Conservation (phyloP, 2,797 vertebrate species). For the Sebastes wilsoni region DNA sequence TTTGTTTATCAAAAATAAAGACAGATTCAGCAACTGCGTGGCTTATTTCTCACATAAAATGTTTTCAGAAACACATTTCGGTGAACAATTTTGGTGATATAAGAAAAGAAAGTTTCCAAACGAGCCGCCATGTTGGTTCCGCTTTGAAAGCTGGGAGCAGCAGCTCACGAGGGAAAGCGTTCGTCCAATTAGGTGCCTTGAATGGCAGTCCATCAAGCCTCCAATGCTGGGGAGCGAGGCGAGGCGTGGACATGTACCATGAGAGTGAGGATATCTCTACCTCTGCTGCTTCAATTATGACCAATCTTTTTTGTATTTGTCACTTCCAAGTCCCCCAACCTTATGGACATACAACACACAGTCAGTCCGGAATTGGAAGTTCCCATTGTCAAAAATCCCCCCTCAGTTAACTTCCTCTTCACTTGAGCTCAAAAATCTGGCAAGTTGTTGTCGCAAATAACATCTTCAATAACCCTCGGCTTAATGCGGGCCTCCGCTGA, state of each 20-base stretch:
- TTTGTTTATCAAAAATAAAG: too few species aligned
- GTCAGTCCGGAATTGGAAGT: not conserved
- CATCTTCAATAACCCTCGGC: not conserved
- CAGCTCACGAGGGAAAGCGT: too few species aligned
- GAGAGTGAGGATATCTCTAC: not conserved
- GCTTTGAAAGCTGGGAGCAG: fast-evolving
- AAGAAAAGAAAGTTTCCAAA: too few species aligned
- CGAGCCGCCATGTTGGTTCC: too few species aligned
- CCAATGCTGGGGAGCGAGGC: fast-evolving
- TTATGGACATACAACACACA: not conserved
- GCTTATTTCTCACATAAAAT: too few species aligned
- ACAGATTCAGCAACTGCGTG: too few species aligned
- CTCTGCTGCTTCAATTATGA: not conserved
- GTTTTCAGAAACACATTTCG: too few species aligned
- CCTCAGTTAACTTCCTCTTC: slow-evolving; percentile 22
- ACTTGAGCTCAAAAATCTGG: not conserved
- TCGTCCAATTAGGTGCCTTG: too few species aligned
- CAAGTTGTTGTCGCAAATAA: not conserved
- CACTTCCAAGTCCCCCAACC: not conserved
- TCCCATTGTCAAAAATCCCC: slow-evolving; percentile 3
- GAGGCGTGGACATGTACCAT: too few species aligned
- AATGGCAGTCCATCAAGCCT: too few species aligned
- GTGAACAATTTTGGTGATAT: too few species aligned
- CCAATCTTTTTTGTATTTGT: not conserved
- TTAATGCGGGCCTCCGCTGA: not conserved